A percentile compares a stretch with the other conserved stretches of the same genome.
phyloP scores from a whole-genome alignment of 2,888 invertebrate species.

The Parnassius mnemosyne region DNA sequence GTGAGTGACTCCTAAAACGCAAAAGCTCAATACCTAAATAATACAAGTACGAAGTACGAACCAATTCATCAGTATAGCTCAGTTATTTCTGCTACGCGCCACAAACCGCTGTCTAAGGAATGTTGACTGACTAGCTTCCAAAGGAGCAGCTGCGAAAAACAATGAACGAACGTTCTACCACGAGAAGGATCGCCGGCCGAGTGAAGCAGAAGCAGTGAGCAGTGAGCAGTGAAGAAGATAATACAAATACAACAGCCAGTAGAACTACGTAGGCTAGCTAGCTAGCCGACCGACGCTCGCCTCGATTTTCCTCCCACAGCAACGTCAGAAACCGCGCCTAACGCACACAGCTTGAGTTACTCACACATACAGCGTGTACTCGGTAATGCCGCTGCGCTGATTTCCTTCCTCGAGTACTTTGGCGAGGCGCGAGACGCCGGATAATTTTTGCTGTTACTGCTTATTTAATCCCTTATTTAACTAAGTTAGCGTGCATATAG shows the following conservation, averaged over 20 bases:
- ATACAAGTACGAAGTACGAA: slow-evolving; percentile 36
- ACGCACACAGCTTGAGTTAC: slow-evolving; percentile 48
- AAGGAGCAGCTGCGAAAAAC: slow-evolving; percentile 48
- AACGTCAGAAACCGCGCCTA: slow-evolving; percentile 43
- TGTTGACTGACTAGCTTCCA: slow-evolving; percentile 69
- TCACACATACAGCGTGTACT: slow-evolving; percentile 43
- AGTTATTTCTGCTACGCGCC: slow-evolving; percentile 74
- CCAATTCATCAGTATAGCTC: slow-evolving; percentile 69
- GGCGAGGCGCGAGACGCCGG: slow-evolving; percentile 48
- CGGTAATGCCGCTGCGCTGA: slow-evolving; percentile 59
- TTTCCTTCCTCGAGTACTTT: slow-evolving; percentile 65
- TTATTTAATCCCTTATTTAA: slow-evolving; percentile 27
- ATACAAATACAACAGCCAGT: slow-evolving; percentile 25
- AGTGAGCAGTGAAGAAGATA: not conserved
- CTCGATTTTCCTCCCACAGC: slow-evolving; percentile 57
- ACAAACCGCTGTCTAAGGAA: slow-evolving; percentile 67
- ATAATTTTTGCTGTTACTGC: slow-evolving; percentile 33
- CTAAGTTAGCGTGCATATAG: slow-evolving; percentile 25
- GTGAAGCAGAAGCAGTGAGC: slow-evolving; percentile 28
- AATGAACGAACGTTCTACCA: slow-evolving; percentile 47
- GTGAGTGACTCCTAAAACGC: no score
- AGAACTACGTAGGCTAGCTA: slow-evolving; percentile 3
- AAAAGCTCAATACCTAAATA: slow-evolving; percentile 49
- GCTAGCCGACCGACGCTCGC: slow-evolving; percentile 40
- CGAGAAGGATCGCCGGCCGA: slow-evolving; percentile 49